Percentiles rank a stretch among this genome's conserved stretches.
Conservation (phyloP, 2,113 vertebrate species). For the Megatriorchis doriae region DNA sequence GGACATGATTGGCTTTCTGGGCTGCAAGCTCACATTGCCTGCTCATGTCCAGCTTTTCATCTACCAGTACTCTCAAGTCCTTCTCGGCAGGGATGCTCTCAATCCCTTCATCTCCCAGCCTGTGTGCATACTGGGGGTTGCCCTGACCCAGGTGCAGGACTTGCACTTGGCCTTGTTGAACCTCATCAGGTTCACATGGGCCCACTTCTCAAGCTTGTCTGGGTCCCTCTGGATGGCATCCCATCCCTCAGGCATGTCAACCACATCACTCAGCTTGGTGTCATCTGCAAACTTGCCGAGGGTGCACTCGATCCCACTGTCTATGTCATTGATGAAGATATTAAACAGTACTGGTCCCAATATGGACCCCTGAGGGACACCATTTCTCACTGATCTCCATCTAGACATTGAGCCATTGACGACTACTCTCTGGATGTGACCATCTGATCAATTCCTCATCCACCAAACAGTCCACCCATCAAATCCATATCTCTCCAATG, state of each 20-base stretch:
- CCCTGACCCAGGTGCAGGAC: background rate
- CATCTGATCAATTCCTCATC: background rate
- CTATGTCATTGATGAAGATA: background rate
- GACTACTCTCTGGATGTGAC: background rate
- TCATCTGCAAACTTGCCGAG: background rate
- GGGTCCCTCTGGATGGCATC: too few relatives aligned
- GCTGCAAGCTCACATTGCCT: background rate
- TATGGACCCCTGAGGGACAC: background rate
- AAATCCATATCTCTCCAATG: background rate
- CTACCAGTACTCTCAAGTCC: background rate
- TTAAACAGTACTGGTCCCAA: background rate
- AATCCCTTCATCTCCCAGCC: background rate
- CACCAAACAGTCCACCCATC: too few relatives aligned
- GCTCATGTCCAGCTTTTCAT: background rate
- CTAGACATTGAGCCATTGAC: background rate
- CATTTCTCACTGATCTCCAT: background rate
- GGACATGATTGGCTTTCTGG: background rate
- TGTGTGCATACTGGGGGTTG: background rate
- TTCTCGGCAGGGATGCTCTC: background rate
- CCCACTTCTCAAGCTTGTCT: rapidly evolving
- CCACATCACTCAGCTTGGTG: background rate
- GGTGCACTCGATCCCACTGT: background rate
- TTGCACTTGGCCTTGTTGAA: background rate
- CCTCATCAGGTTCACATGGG: background rate
- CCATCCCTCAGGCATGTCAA: rapidly evolving